phyloP scores from a whole-genome alignment of 92 coral and sea anemone species.

The Zoanthus gigantus region DNA sequence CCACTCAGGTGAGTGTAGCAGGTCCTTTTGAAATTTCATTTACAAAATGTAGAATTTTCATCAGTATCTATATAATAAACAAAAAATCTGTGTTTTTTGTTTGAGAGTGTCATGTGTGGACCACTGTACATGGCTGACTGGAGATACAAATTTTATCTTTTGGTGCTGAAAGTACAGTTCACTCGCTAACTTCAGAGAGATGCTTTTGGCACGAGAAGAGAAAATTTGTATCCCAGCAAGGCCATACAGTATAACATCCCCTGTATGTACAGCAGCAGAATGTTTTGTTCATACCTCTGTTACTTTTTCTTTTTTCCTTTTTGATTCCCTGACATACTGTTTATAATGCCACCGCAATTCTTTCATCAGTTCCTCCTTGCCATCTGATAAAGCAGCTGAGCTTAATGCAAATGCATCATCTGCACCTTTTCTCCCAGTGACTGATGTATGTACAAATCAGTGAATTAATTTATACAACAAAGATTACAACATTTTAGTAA shows the following conservation, averaged over 20 bases:
- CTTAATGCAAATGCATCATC: constrained; percentile 38
- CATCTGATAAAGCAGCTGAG: constrained; percentile 15
- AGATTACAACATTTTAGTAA: no score
- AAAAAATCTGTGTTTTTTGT: no score
- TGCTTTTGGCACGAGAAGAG: not conserved
- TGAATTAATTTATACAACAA: no score
- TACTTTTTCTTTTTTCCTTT: constrained; percentile 62
- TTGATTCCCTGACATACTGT: constrained; percentile 76
- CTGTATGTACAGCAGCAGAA: not conserved
- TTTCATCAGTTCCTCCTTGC: constrained; percentile 74
- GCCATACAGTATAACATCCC: not conserved
- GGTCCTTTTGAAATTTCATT: no score
- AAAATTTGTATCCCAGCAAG: not conserved
- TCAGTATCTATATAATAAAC: no score
- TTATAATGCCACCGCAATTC: constrained; percentile 94
- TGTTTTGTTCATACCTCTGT: constrained; percentile 53
- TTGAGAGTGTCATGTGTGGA: no score
- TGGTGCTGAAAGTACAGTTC: no score
- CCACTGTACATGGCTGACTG: not conserved
- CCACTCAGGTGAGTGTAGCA: no score
- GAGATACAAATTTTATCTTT: not conserved
- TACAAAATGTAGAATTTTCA: no score
- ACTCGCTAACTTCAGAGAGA: no score
- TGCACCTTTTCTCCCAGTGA: constrained; percentile 61
- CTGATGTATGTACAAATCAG: not conserved